Evolutionary conservation across 2,797 vertebrate species (phyloP).

Genomic region (Pseudopleuronectes americanus): DNA sequence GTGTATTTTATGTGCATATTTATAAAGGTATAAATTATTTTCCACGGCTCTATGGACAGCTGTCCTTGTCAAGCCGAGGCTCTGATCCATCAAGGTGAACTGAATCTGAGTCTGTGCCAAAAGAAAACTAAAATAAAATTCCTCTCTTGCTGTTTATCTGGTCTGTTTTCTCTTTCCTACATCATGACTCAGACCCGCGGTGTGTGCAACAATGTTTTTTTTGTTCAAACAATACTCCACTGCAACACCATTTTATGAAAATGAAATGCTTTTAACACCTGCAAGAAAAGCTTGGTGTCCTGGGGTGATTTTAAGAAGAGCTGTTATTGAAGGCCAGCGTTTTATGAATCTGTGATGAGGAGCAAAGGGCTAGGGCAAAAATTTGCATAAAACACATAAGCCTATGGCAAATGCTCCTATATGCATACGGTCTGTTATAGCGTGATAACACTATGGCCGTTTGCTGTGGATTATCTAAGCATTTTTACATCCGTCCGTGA

Average conservation of each 20-base stretch:
- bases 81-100: constrained; percentile 56
- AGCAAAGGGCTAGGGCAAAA: constrained; percentile 32
- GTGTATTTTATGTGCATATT: constrained; percentile 19
- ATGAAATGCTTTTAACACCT: constrained; percentile 44
- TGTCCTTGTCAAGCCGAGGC: constrained; percentile 37
- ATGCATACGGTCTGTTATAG: constrained; percentile 38
- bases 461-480: constrained; percentile 58
- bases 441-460: constrained; percentile 52
- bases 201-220: constrained; percentile 38
- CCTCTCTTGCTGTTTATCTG: constrained; percentile 30
- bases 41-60: constrained; percentile 32
- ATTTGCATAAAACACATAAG: constrained; percentile 48
- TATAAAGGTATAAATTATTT: constrained; percentile 12
- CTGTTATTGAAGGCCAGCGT: constrained; percentile 44
- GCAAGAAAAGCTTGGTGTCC: constrained; percentile 24
- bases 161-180: constrained; percentile 18
- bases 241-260: constrained; percentile 45
- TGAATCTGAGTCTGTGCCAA: constrained; percentile 18
- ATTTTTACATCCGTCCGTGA: constrained; percentile 36
- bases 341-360: constrained; percentile 48
- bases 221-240: constrained; percentile 9
- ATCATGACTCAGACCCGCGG: constrained; percentile 58
- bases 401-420: constrained; percentile 32
- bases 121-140: constrained; percentile 11
- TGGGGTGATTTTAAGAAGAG: constrained; percentile 42